Percentiles rank a stretch among this genome's conserved stretches.
Evolutionary conservation across 2,797 vertebrate species (phyloP).

Genomic region (Pseudocheirus occidentalis): DNA sequence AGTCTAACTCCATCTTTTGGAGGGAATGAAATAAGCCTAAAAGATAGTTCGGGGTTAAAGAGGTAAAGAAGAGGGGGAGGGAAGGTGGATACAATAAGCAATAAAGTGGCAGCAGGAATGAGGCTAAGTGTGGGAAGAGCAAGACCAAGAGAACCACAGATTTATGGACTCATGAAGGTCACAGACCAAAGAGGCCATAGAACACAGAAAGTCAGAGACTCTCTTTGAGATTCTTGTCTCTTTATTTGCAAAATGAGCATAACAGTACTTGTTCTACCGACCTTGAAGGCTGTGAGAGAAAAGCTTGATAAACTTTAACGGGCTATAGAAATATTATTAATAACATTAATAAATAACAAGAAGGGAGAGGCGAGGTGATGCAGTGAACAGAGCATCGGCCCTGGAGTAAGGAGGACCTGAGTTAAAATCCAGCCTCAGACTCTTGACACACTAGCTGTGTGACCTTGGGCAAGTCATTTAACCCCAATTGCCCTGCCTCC

Average conservation of each 20-base stretch:
- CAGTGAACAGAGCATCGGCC: no score
- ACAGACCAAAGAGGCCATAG: background rate
- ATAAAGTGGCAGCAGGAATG: background rate
- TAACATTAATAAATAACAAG: background rate
- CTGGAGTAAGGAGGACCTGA: no score
- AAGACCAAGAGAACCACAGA: background rate
- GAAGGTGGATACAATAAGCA: background rate
- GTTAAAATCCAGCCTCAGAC: no score
- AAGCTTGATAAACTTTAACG: background rate
- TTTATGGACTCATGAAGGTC: background rate
- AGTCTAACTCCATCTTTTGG: background rate
- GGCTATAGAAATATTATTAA: background rate
- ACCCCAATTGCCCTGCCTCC: no score
- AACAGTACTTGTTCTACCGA: background rate
- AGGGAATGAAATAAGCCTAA: background rate
- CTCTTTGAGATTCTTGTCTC: background rate
- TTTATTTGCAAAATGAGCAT: background rate
- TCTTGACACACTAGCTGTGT: no score
- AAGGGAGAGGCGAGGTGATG: background rate
- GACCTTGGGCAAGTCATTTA: no score
- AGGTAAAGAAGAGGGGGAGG: background rate
- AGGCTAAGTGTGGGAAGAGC: background rate
- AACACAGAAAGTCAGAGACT: background rate
- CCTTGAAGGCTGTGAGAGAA: background rate
- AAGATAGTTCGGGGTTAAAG: background rate